Evolutionary conservation across 2,113 vertebrate genomes (phyloP), one percentile per base, ranked within the genome.

Genomic region (Malurus melanocephalus): DNA sequence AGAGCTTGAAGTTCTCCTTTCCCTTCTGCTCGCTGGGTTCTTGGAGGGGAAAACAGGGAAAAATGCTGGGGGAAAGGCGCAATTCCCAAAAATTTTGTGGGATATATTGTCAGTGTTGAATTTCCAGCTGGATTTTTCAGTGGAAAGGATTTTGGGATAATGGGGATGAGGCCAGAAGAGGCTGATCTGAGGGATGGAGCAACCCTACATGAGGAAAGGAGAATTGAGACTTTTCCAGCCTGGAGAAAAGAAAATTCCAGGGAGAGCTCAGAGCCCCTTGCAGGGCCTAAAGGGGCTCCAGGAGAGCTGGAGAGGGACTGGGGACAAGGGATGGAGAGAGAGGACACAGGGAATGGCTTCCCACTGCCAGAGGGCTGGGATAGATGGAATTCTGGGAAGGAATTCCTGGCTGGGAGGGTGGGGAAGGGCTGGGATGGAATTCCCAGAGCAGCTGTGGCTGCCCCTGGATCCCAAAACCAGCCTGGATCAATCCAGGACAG

Each of bases 21-120:
- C 11, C 76, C 76, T 66, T 79, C 0, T 7, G 40, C 23, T 66
- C 61, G 0, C 7, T 13, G 1, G 76, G 42, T 5, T 66, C 76
- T 79, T 21, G 11, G 19, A 19, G 6, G 15, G 61, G 33, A 35
- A 46, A 55, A 64, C 9, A 1, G 1, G 75, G 40, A 15, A 19
- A 43, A 52, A 32, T 0, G 11, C 11, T 2, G 6, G 2, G 74
- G 32, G 3, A 42, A 76, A 28, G 4, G 4, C 2, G 2, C 0
- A 2, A 42, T 42, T 51, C 35, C 30, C 14, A 12, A 42, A 7
- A 12, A n/a, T 42, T n/a, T 26, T 5, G 8, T 7, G 45, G 56
- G 18, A 45, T 45, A 19, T 43, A 14, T 43, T 43, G 38, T 11
- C 38, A 38, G 38, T 38, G 38, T 38, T 38, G 38, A 38, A 38